Base-by-base conservation (phyloP, 2,797 vertebrate genomes). In the Galagoides demidoff region DNA sequence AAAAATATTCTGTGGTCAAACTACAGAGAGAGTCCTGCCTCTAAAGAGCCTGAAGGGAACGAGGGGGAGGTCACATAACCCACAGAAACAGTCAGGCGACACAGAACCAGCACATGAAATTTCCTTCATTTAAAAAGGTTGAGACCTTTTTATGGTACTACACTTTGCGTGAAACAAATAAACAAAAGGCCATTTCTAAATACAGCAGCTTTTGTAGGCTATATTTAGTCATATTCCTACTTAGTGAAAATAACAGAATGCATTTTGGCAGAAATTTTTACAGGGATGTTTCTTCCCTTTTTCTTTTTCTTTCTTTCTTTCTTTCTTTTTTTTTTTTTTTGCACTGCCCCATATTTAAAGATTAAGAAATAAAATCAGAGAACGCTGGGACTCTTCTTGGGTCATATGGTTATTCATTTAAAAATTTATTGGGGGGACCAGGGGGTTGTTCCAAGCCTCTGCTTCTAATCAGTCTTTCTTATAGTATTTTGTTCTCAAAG, bases 121-220 rank as follows among this genome's bases (percentile, higher is more conserved):
- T 97, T 96, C 96, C 96, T 97, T 97, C 95, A 90, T 78, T 94
- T 96, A 96, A 96, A 87, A 97, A 97, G 96, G 77, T 78, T 97
- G 95, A 98, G 93, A 92, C 89, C 92, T 95, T 98, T 57, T 85
- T 94, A 90, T 91, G 96, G 95, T 96, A 92, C 90, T 57, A 85
- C 92, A 70, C 76, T 89, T 96, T 85, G 83, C 96, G 96, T 91
- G 95, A 96, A 97, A 97, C 91, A 98, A 96, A 82, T 95, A 97
- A 97, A 96, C 83, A 96, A 98, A 98, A 87, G 82, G 34, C 90
- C 93, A 86, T 85, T 4, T 95, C 97, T 98, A 98, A 98, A 98
- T 97, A 97, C 94, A 98, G 97, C 64, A 78, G 94, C 93, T 98
- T 97, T 96, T 97, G 94, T 96, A 96, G 97, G 95, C 91, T 97